Evolutionary conservation across 2,888 invertebrate genomes (phyloP), one percentile per base, ranked within the genome.

Genomic region (Drosophila koepferae): DNA sequence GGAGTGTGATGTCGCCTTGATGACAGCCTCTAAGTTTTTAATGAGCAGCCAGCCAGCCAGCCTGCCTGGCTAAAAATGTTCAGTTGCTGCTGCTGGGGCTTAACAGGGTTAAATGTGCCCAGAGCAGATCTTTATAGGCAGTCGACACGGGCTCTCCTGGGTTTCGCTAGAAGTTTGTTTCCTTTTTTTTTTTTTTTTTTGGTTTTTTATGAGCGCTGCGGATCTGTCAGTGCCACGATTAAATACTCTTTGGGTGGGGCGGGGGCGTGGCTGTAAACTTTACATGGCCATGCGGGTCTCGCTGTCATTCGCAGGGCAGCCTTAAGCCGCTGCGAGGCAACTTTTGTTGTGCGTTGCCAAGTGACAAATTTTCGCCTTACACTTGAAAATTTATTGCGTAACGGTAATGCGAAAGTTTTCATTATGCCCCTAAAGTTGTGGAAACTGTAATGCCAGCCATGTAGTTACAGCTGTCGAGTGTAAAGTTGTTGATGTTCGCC

Each of bases 11-110:
- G 61, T 36, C 64, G 70, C 56, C 73, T 16, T 81, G 89, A 67
- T 86, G 89, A 88, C 90, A 88, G 49, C 20, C 65, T 67, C 63
- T 70, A 73, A 90, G 90, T 84, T 84, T 82, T 89, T 84, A 84
- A 84, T 84, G 83, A 90, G 86, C 72, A 66, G 38, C 49, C 10
- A 54, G 46, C 10, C 72, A 66, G 54, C 49, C 10, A 54, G 46
- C 10, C 43, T 23, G 18, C 43, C 38, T 9, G 70, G 60, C 74
- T 77, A 68, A 69, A 86, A 89, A 65, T 76, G 88, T 69, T 76
- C 89, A 70, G 68, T 66, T 67, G 75, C 56, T 6, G 28, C 28
- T 79, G 79, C 51, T 55, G 38, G 41, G 56, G 53, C 61, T 74
- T 89, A 83, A 84, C 74, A 80, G 69, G 89, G 81, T 89, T 84